These are phyloP conservation scores for Bombus picipes DNA, from an alignment of 1,140 invertebrate species.

Conservation along the genomic window DNA sequence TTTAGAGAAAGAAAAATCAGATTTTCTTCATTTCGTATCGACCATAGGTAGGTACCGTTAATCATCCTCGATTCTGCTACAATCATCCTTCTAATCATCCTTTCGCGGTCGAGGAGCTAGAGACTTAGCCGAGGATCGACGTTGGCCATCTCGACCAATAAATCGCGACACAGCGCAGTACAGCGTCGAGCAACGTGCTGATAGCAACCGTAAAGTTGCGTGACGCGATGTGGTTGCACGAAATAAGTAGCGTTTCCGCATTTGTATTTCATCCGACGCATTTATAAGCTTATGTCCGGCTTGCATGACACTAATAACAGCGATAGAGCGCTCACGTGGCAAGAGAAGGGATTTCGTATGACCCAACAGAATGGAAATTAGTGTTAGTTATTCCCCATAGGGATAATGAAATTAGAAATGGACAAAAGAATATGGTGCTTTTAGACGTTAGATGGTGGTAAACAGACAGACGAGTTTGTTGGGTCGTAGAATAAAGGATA, in stretches of 20 bases:
- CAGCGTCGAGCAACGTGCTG: not conserved
- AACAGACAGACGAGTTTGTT: not conserved
- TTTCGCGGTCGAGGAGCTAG: not conserved
- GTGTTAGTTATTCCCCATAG: not conserved
- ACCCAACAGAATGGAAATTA: not conserved
- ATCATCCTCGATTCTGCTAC: too few species aligned
- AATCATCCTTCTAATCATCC: not conserved
- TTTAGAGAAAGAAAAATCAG: not conserved
- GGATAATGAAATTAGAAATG: not conserved
- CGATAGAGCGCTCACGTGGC: not conserved
- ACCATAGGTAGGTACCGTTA: not conserved
- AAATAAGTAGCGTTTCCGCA: slow-evolving; percentile 32
- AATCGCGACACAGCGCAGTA: not conserved
- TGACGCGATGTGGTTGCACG: slow-evolving; percentile 11
- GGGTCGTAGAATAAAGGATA: not conserved
- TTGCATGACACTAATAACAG: not conserved
- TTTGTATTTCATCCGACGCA: slow-evolving; percentile 24
- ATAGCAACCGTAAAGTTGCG: slow-evolving; percentile 23
- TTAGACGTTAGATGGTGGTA: too few species aligned
- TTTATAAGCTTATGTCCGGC: not conserved
- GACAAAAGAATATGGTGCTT: not conserved
- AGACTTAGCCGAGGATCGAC: not conserved
- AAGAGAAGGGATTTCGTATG: not conserved
- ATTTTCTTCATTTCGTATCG: not conserved
- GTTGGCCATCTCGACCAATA: slow-evolving; percentile 14